Percentiles rank a stretch among this genome's conserved stretches.
Conservation (phyloP, 2,113 vertebrate species). For the Garra rufa region DNA sequence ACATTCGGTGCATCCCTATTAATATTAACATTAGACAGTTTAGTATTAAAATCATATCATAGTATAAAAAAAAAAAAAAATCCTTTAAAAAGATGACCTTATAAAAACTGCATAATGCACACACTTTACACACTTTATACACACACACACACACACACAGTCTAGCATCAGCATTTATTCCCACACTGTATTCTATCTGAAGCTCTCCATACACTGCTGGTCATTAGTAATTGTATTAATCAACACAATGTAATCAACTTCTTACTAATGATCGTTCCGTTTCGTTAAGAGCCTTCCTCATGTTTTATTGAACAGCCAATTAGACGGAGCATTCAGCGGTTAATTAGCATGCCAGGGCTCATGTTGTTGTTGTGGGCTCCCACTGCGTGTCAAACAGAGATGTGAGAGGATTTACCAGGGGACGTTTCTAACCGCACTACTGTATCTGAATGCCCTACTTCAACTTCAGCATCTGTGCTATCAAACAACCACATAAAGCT, state of each 20-base stretch:
- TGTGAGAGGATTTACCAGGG: constrained; percentile 34
- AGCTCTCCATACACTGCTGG: constrained; percentile 21
- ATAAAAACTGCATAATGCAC: neutral
- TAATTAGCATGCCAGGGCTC: constrained; percentile 47
- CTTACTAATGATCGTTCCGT: constrained; percentile 41
- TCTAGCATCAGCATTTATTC: neutral
- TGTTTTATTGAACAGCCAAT: constrained; percentile 54
- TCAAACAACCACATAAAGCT: constrained; percentile 7
- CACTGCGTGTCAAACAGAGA: constrained; percentile 42
- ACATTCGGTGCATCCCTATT: no score
- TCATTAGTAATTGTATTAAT: constrained; percentile 48
- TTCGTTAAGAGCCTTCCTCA: constrained; percentile 44
- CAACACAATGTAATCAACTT: constrained; percentile 53
- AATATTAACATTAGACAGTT: no score
- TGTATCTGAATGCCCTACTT: constrained; percentile 18
- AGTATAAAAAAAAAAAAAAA: neutral
- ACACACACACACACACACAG: neutral
- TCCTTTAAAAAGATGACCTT: neutral
- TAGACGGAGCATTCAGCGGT: constrained; percentile 29
- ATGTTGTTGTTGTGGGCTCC: constrained; percentile 39
- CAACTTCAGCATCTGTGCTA: constrained; percentile 11
- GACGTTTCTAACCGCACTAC: neutral
- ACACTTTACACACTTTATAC: neutral
- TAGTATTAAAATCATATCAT: no score
- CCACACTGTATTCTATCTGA: neutral